Base-by-base conservation (phyloP, 2,113 vertebrate species). In the Trichomycterus rosablanca region DNA sequence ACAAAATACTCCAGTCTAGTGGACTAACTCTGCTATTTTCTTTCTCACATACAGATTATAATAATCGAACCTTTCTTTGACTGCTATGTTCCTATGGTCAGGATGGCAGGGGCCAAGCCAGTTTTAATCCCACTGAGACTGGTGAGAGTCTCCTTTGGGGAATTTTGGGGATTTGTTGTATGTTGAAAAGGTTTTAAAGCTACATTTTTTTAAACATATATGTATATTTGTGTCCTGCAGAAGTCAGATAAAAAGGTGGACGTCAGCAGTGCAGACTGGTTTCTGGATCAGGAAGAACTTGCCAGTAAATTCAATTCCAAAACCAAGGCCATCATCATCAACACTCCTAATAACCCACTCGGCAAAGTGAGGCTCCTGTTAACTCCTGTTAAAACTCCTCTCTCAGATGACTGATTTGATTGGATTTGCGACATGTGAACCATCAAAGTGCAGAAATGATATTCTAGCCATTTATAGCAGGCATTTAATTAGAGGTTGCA, bases 11-110 rank as follows among this genome's bases (percentile, higher is more conserved):
- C 9, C 16, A 14, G 10, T 56, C 51, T 53, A 45, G 23, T 62
- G 12, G 46, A 39, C 19, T 35, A 15, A 48, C 16, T 49, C 2
- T 39, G 8, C 6, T 28, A 4, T 46, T 26, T 20, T 34, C 22
- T 14, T 19, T 43, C 5, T 53, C 10, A n/a, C 14, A 8, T 73
- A 2, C 28, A 99, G 96, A 92, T 98, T 48, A 93, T 99, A 80
- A 91, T 99, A 61, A 93, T 97, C 40, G 93, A 96, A 48, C 96
- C 96, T 10, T 99, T 91, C 81, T 99, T 86, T 63, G 93, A 97
- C 54, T 98, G 92, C 73, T 97, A 97, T 0, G 89, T 91, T 11
- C 88, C 94, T 1, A 96, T 97, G 95, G 89, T 97, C 16, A 89
- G 78, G 71, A 98, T 99, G 95, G 93, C 90, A 0, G 91, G 93